Base-by-base conservation (phyloP, 37 sponge, comb jelly and placozoan species). In the Geodia barretti region DNA sequence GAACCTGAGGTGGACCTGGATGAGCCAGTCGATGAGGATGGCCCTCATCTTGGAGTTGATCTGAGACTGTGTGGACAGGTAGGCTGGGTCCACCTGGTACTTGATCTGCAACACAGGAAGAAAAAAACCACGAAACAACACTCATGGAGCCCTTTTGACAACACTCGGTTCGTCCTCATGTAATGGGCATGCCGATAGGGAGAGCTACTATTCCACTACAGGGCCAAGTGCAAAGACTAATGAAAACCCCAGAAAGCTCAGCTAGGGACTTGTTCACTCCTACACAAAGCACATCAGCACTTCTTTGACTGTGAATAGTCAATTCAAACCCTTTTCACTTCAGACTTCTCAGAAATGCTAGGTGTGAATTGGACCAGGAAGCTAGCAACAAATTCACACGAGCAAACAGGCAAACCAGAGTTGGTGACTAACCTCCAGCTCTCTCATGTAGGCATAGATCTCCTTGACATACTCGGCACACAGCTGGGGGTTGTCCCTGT, bases 21-120 rank as follows among this genome's bases (percentile, higher is more conserved):
- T 88, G 26, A 97, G 83, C 98, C 98, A 97, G 68, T 97, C 98
- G 20, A 97, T 81, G 32, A 97, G 81, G 60, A 97, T 97, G 32
- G 73, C 63, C 74, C 98, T 81, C 98, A 97, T 97, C 61, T 81
- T 84, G 31, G 88, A 89, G 35, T 87, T 95, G 36, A 97, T 88
- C 20, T 92, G 83, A 11, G 91, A 72, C 58, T 97, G 97, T n/a
- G 68, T 58, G 3, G 39, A 39, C 77, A 97, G 60, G 82, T 91
- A 97, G 39, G 73, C 83, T 11, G 87, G 75, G 58, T 85, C 75
- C 1, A 97, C 90, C 62, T 88, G 83, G 70, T 77, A 92, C 65
- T 80, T 86, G 64, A 30, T 60, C 93, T 92, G 39, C 5, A 71
- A 4, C 26, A 2, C 36, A 37, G 2, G 9, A 39, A 21, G 31